Evolutionary conservation across 2,113 vertebrate species (phyloP).

Genomic region (Prinia subflava): DNA sequence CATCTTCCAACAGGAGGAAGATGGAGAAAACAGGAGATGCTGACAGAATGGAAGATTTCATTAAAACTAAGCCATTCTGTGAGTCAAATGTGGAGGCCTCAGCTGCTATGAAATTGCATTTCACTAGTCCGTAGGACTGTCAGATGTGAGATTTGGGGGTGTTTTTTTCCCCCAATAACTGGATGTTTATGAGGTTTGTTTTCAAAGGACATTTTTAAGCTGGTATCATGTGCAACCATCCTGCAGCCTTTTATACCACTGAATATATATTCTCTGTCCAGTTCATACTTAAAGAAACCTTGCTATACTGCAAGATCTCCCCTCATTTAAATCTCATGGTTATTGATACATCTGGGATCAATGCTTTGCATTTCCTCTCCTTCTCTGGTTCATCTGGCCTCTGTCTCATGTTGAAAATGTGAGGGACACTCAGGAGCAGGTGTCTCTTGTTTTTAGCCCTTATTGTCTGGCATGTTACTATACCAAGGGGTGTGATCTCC

Average conservation of each 20-base stretch:
- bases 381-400: background rate
- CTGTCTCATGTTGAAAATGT: background rate
- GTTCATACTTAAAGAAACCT: background rate
- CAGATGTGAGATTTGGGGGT: background rate
- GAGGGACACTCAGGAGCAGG: background rate
- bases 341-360: background rate
- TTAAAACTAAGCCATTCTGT: background rate
- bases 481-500: background rate
- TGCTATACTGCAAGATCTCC: background rate
- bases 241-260: background rate
- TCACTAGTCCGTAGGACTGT: background rate
- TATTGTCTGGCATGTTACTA: background rate
- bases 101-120: background rate
- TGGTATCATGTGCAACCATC: background rate
- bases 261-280: background rate
- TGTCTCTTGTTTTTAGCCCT: background rate
- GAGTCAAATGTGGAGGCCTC: background rate
- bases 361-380: fast-evolving
- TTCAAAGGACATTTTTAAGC: background rate
- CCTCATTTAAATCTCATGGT: background rate
- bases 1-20: background rate
- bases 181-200: background rate
- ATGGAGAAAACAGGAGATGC: background rate
- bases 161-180: fast-evolving
- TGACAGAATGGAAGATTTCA: background rate